Evolutionary conservation across 2,888 invertebrate species (phyloP).

Genomic region (Muschampia plurimacula): DNA sequence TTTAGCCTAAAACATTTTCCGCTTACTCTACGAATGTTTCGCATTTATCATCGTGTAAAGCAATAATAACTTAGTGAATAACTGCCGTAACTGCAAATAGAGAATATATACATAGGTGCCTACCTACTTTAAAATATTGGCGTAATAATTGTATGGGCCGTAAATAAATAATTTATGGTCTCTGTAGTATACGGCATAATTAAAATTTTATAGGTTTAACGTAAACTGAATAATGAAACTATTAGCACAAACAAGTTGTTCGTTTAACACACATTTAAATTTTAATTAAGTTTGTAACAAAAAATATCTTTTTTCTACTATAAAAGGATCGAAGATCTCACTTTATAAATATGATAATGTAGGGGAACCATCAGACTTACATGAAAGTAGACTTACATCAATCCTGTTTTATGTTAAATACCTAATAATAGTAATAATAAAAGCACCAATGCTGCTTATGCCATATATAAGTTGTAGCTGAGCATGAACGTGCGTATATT

Average conservation of each 20-base stretch:
- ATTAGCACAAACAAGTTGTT: conserved; percentile 57
- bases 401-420: no score
- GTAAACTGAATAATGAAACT: conserved; percentile 13
- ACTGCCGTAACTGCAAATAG: conserved; percentile 27
- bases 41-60: conserved; percentile 28
- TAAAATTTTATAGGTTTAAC: conserved; percentile 5
- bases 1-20: conserved; percentile 16
- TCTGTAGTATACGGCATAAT: not conserved
- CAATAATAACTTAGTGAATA: conserved; percentile 23
- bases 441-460: no score
- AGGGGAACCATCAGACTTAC: not conserved
- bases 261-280: conserved; percentile 69
- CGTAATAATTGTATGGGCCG: not conserved
- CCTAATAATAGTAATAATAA: no score
- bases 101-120: not conserved
- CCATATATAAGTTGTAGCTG: no score
- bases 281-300: conserved; percentile 76
- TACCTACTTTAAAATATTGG: not conserved
- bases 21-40: conserved; percentile 21
- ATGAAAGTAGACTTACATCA: not conserved
- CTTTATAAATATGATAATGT: conserved; percentile 3
- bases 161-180: conserved; percentile 24
- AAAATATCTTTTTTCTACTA: conserved; percentile 53
- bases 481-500: no score
- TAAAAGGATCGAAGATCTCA: conserved; percentile 13